A percentile compares a stretch with the other conserved stretches of the same genome.
These are phyloP conservation scores for Lasioglossum villosulum DNA, from an alignment of 2,888 invertebrate genomes.

Conservation along the genomic window DNA sequence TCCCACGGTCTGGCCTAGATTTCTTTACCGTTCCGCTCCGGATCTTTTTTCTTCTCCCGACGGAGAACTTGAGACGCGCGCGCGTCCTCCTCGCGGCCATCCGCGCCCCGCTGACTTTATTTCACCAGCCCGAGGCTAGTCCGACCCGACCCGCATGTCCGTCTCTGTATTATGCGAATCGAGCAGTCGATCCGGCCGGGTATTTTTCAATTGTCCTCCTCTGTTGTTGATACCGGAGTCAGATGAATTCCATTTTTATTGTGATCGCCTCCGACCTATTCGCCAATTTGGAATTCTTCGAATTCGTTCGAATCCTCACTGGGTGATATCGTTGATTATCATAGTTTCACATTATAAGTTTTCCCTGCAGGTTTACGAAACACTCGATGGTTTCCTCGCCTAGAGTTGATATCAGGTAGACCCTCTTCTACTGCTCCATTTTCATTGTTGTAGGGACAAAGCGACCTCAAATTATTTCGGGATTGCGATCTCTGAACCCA, in stretches of 20 bases:
- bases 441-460: neutral
- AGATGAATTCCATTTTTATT: neutral
- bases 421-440: neutral
- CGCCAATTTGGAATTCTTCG: neutral
- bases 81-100: neutral
- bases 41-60: neutral
- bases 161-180: neutral
- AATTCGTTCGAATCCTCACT: neutral
- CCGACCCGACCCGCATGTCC: neutral
- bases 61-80: neutral
- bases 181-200: neutral
- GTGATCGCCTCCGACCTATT: neutral
- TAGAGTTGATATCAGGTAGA: neutral
- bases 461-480: neutral
- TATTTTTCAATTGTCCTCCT: neutral
- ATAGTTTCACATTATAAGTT: neutral
- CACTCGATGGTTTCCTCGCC: neutral
- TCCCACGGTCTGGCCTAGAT: constrained; percentile 24
- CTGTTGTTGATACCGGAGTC: neutral
- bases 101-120: constrained; percentile 6
- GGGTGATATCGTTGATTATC: neutral
- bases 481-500: neutral
- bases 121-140: neutral
- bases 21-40: constrained; percentile 9
- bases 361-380: neutral